Percentiles rank a stretch among this genome's conserved stretches.
Conservation (phyloP, 2,113 vertebrate species). For the Phyllopteryx taeniolatus region DNA sequence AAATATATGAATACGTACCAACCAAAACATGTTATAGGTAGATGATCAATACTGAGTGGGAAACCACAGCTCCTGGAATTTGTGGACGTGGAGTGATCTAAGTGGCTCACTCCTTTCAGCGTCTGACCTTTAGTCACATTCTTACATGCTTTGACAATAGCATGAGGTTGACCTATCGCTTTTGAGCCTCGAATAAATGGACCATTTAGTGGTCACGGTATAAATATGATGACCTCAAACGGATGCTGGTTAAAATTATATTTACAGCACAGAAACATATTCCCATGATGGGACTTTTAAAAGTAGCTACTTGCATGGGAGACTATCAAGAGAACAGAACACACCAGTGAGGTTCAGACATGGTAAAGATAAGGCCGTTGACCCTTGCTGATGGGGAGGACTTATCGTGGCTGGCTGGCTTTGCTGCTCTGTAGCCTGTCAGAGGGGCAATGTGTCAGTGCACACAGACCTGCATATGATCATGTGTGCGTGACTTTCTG, state of each 20-base stretch:
- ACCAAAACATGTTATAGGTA: too few relatives aligned
- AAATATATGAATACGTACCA: too few relatives aligned
- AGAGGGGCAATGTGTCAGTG: constrained; percentile 24
- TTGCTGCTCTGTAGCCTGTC: constrained; percentile 48
- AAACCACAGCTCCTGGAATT: background rate
- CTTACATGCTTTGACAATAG: background rate
- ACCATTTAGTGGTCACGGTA: background rate
- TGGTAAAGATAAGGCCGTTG: constrained; percentile 52
- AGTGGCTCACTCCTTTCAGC: background rate
- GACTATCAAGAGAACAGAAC: constrained; percentile 21
- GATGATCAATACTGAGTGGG: background rate
- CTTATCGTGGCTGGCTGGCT: constrained; percentile 40
- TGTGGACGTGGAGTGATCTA: background rate
- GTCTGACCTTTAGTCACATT: constrained; percentile 5
- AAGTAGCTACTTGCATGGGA: constrained; percentile 18
- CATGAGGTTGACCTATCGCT: background rate
- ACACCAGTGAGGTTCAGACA: constrained; percentile 44
- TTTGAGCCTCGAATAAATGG: background rate
- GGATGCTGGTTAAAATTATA: constrained; percentile 1
- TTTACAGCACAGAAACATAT: constrained; percentile 17
- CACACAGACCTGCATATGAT: constrained; percentile 4
- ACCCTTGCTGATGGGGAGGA: constrained; percentile 40
- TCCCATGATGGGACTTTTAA: constrained; percentile 16
- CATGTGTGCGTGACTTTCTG: constrained; percentile 18
- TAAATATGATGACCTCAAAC: background rate